These are phyloP conservation scores for Nymphalis urticae DNA, from an alignment of 2,888 invertebrate species.

Conservation along the genomic window DNA sequence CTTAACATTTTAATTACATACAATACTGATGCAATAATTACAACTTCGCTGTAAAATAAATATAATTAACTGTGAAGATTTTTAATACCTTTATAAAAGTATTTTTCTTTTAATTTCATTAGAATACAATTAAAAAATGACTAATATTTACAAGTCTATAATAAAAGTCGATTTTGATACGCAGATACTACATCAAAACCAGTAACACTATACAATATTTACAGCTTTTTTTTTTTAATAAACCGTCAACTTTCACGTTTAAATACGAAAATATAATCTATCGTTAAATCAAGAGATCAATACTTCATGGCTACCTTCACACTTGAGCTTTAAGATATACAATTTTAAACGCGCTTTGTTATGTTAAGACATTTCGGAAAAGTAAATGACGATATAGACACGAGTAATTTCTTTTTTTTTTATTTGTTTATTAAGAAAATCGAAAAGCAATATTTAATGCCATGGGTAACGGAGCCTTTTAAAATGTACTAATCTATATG, in stretches of 20 bases:
- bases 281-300: slow-evolving; percentile 70
- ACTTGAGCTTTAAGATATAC: slow-evolving; percentile 21
- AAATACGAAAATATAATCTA: slow-evolving; percentile 76
- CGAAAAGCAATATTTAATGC: no score
- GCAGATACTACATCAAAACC: slow-evolving; percentile 56
- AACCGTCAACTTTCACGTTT: slow-evolving; percentile 59
- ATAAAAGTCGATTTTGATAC: slow-evolving; percentile 6
- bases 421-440: no score
- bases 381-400: background rate
- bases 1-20: slow-evolving; percentile 10
- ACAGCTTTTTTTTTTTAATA: slow-evolving; percentile 44
- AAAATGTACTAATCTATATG: no score
- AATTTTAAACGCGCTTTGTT: background rate
- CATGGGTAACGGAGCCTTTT: no score
- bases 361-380: background rate
- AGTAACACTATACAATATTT: slow-evolving; percentile 75
- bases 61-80: slow-evolving; percentile 6
- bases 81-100: slow-evolving; percentile 17
- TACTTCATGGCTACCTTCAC: slow-evolving; percentile 44
- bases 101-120: slow-evolving; percentile 15
- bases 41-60: slow-evolving; percentile 22
- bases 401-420: no score
- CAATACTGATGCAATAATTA: slow-evolving; percentile 20
- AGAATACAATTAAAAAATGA: slow-evolving; percentile 26
- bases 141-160: slow-evolving; percentile 30